Percentiles rank a stretch among this genome's conserved stretches.
phyloP scores from a whole-genome alignment of 2,797 vertebrate species.

The Eulemur rubriventer region DNA sequence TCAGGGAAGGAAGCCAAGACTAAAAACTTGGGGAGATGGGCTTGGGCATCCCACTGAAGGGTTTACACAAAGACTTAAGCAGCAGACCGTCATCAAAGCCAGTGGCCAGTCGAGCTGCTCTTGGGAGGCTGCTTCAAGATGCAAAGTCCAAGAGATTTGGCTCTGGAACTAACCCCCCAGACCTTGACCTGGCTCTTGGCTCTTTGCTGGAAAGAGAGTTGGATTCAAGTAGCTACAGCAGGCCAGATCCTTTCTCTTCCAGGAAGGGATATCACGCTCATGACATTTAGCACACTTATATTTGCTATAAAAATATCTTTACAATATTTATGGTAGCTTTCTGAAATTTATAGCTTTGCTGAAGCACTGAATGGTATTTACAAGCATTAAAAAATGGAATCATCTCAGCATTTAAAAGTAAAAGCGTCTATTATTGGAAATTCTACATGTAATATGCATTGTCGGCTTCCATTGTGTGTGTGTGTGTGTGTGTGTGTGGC shows the following conservation, averaged over 20 bases:
- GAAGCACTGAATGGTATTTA: constrained; percentile 64
- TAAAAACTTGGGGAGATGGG: neutral
- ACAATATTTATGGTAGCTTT: constrained; percentile 43
- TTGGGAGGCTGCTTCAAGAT: neutral
- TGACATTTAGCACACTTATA: constrained; percentile 45
- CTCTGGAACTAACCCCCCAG: neutral
- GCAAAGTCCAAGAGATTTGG: neutral
- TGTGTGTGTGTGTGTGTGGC: neutral
- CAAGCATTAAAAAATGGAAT: constrained; percentile 24
- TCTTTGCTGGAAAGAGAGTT: neutral
- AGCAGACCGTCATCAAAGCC: neutral
- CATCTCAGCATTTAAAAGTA: constrained; percentile 61
- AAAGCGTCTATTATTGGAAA: constrained; percentile 52
- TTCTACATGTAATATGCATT: neutral
- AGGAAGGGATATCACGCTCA: neutral
- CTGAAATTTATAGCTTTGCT: constrained; percentile 54
- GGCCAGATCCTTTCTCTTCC: constrained; percentile 1
- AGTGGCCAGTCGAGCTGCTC: neutral
- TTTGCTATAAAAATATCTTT: constrained; percentile 53
- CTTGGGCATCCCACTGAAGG: neutral
- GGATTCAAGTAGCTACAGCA: neutral
- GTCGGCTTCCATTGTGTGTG: neutral
- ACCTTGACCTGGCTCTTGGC: neutral
- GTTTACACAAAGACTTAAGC: neutral
- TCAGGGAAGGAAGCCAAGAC: neutral